Conservation (phyloP, 2,888 invertebrate species). For the Alentia gelatinosa region DNA sequence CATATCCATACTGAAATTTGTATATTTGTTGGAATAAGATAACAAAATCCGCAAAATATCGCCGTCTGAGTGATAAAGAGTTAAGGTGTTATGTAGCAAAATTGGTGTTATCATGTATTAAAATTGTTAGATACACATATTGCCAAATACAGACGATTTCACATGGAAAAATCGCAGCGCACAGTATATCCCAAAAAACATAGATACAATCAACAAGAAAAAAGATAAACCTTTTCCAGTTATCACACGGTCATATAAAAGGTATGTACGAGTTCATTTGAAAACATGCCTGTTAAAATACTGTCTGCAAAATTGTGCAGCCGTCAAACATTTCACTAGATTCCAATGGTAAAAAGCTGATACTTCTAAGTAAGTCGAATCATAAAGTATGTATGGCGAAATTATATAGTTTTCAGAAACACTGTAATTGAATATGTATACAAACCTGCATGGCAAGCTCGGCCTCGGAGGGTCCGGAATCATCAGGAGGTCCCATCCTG, state of each 20-base stretch:
- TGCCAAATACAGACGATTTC: background rate
- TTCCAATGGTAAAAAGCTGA: background rate
- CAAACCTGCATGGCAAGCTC: conserved; percentile 64
- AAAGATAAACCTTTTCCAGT: background rate
- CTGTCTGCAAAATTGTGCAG: background rate
- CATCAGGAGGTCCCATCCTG: conserved; percentile 52
- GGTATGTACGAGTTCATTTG: background rate
- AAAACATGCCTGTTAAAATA: background rate
- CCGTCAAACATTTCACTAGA: background rate
- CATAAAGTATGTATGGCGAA: background rate
- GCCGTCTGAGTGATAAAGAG: background rate
- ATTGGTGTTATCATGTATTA: background rate
- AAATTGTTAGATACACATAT: background rate
- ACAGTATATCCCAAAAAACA: background rate
- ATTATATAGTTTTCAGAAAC: background rate
- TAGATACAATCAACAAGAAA: background rate
- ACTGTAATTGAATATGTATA: background rate
- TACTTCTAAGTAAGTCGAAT: background rate
- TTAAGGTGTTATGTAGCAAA: background rate
- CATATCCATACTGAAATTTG: no score
- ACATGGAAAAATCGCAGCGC: background rate
- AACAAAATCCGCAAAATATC: conserved; percentile 22
- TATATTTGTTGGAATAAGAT: background rate
- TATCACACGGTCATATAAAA: background rate
- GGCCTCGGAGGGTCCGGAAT: conserved; percentile 61